A percentile compares a stretch with the other conserved stretches of the same genome.
Evolutionary conservation across 2,888 invertebrate species (phyloP).

Genomic region (Hipparchia semele): DNA sequence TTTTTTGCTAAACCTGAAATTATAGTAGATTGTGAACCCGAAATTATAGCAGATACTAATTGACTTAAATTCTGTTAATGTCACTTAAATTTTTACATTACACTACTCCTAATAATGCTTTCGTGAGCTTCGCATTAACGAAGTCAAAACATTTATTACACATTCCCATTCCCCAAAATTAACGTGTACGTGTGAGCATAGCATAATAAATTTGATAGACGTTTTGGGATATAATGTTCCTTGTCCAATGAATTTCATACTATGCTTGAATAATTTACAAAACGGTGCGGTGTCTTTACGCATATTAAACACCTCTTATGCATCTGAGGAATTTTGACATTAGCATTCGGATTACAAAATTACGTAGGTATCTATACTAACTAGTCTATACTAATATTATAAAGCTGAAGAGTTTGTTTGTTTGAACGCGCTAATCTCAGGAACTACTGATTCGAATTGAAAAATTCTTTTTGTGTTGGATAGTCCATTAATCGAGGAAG

Average conservation of each 20-base stretch:
- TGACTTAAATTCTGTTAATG: no score
- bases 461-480: no score
- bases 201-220: slow-evolving; percentile 41
- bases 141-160: slow-evolving; percentile 20
- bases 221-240: slow-evolving; percentile 43
- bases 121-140: slow-evolving; percentile 20
- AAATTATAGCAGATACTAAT: no score
- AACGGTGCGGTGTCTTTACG: slow-evolving; percentile 9
- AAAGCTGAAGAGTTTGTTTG: no score
- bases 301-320: slow-evolving; percentile 25
- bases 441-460: no score
- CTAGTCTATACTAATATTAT: background rate
- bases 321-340: slow-evolving; percentile 24
- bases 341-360: slow-evolving; percentile 24
- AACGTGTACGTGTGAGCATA: slow-evolving; percentile 16
- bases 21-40: no score
- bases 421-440: no score
- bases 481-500: no score
- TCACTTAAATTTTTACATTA: no score
- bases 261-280: slow-evolving; percentile 38
- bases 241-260: slow-evolving; percentile 44
- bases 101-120: background rate
- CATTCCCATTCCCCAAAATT: slow-evolving; percentile 21
- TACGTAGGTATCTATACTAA: background rate
- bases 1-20: no score